These are phyloP conservation scores for Esox niger DNA, from an alignment of 2,113 vertebrate species.

Conservation along the genomic window DNA sequence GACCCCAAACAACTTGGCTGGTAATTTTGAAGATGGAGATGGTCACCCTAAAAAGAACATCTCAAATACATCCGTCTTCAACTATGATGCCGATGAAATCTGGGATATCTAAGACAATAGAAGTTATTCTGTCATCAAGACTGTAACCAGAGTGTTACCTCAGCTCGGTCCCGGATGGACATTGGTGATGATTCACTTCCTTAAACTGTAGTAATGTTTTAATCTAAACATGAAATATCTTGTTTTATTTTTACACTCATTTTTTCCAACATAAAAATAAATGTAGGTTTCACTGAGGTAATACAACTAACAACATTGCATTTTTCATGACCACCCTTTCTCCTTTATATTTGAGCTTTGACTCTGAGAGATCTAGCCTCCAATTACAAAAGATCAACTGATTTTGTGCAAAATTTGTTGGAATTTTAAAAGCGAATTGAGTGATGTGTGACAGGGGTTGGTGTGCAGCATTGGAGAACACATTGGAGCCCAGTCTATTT, in stretches of 20 bases:
- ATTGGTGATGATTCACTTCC: no score
- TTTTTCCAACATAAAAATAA: background rate
- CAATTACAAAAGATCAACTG: no score
- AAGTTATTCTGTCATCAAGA: background rate
- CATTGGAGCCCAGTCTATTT: no score
- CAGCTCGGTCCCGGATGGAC: no score
- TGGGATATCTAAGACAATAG: conserved; percentile 45
- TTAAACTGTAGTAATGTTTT: background rate
- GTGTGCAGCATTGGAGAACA: no score
- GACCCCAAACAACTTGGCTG: no score
- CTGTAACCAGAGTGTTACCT: no score
- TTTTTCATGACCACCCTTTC: background rate
- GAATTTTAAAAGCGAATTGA: no score
- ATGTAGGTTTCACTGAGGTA: background rate
- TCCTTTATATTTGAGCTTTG: background rate
- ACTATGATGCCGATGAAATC: conserved; percentile 63
- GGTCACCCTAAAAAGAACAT: no score
- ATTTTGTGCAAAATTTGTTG: no score
- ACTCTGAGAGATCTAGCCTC: no score
- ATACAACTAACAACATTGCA: background rate
- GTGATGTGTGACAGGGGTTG: no score
- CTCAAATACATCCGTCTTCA: conserved; percentile 4
- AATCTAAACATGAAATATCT: background rate
- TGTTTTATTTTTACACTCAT: background rate
- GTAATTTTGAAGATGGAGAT: background rate